Percentiles rank a stretch among this genome's conserved stretches.
These are phyloP conservation scores for Pomacea canaliculata DNA, from an alignment of 2,888 invertebrate genomes.

Conservation along the genomic window DNA sequence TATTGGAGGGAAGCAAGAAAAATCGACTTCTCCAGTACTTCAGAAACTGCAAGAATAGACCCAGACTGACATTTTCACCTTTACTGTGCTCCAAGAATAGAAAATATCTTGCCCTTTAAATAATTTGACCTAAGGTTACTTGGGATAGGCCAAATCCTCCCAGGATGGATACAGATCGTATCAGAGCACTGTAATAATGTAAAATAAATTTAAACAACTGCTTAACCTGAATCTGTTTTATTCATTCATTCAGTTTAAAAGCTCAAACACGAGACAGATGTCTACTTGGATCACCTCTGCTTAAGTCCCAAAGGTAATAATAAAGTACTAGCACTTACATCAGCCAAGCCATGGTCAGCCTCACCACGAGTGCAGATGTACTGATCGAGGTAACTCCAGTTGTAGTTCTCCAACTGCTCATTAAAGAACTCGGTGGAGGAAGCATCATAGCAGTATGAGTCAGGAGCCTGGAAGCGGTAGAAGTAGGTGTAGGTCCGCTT, in stretches of 20 bases:
- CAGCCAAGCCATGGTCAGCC: constrained; percentile 83
- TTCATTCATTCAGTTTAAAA: too few relatives aligned
- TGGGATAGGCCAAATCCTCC: too few relatives aligned
- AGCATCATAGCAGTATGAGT: constrained; percentile 80
- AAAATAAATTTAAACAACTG: too few relatives aligned
- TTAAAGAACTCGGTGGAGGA: constrained; percentile 95
- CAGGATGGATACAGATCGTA: too few relatives aligned
- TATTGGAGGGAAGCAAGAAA: constrained; percentile 86
- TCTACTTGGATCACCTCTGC: too few relatives aligned
- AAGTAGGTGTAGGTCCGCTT: constrained; percentile 83
- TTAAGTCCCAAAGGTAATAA: too few relatives aligned
- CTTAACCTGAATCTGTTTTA: too few relatives aligned
- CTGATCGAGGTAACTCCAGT: constrained; percentile 98
- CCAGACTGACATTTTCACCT: neutral
- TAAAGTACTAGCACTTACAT: constrained; percentile 74
- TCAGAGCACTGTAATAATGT: too few relatives aligned
- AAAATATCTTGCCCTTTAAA: too few relatives aligned
- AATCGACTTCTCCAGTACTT: constrained; percentile 95
- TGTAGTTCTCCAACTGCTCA: constrained; percentile 94
- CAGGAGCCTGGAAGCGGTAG: constrained; percentile 70
- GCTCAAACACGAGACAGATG: too few relatives aligned
- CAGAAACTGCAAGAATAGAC: constrained; percentile 75
- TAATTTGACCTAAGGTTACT: too few relatives aligned
- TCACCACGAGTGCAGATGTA: constrained; percentile 96
- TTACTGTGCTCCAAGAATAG: too few relatives aligned